These are phyloP conservation scores for Anorthoa munda DNA, from an alignment of 2,888 invertebrate species.

Conservation along the genomic window DNA sequence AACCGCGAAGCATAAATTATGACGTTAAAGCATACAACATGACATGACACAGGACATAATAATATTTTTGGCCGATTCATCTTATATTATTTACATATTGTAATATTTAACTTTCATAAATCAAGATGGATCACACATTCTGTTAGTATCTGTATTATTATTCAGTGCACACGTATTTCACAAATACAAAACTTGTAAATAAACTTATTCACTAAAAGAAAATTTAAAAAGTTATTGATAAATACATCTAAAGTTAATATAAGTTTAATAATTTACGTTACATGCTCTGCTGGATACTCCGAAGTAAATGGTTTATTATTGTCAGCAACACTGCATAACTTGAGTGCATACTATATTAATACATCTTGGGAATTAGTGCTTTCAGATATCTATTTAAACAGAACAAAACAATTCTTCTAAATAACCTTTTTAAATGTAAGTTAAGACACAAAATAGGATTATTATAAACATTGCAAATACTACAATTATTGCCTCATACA, in stretches of 20 bases:
- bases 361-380: conserved; percentile 21
- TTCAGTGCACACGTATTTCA: conserved; percentile 63
- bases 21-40: conserved; percentile 74
- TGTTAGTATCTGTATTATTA: conserved; percentile 51
- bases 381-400: conserved; percentile 24
- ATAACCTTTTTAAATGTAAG: conserved; percentile 15
- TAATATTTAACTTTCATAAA: conserved; percentile 55
- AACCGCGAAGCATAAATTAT: conserved; percentile 77
- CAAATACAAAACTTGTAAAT: conserved; percentile 64
- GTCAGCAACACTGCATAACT: conserved; percentile 54
- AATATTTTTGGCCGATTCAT: conserved; percentile 78
- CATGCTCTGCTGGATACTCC: conserved; percentile 51
- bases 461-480: conserved; percentile 43
- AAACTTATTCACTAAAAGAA: conserved; percentile 70
- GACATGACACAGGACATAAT: conserved; percentile 71
- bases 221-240: conserved; percentile 57
- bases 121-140: conserved; percentile 58
- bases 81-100: conserved; percentile 77
- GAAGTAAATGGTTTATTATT: conserved; percentile 61
- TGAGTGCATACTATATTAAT: conserved; percentile 37
- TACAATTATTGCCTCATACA: conserved; percentile 51
- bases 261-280: conserved; percentile 64
- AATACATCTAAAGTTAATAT: conserved; percentile 63
- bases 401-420: conserved; percentile 11
- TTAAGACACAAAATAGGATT: conserved; percentile 31